Conservation (phyloP, 2,888 invertebrate species). For the Uloborus plumipes region DNA sequence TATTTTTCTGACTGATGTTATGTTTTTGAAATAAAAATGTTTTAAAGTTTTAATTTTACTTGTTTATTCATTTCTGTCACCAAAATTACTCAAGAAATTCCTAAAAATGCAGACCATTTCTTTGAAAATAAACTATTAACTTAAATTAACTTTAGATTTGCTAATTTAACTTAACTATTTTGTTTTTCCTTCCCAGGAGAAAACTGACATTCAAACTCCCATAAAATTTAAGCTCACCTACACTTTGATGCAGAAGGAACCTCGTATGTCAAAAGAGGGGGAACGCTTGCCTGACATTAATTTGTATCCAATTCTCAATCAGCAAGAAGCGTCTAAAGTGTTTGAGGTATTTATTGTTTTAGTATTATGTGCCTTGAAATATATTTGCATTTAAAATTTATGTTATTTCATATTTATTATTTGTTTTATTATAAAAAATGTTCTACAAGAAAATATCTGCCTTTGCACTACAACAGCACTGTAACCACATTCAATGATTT, state of each 20-base stretch:
- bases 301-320: slow-evolving; percentile 88
- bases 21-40: too few species aligned
- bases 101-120: too few species aligned
- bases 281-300: slow-evolving; percentile 79
- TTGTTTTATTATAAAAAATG: not conserved
- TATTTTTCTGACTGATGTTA: too few species aligned
- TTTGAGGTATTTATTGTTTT: slow-evolving; percentile 58
- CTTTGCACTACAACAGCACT: too few species aligned
- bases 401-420: not conserved
- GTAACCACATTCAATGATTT: too few species aligned
- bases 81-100: too few species aligned
- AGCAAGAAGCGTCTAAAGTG: slow-evolving; percentile 74
- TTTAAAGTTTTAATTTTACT: too few species aligned
- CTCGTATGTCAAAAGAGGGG: slow-evolving; percentile 72
- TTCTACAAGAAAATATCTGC: too few species aligned
- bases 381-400: not conserved
- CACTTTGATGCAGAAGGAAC: slow-evolving; percentile 76
- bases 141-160: not conserved
- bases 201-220: slow-evolving; percentile 89
- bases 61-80: too few species aligned
- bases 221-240: slow-evolving; percentile 89
- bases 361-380: too few species aligned
- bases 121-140: too few species aligned
- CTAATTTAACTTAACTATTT: slow-evolving; percentile 11
- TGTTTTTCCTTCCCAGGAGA: slow-evolving; percentile 75